Evolutionary conservation across 2,113 vertebrate genomes (phyloP).

Genomic region (Pao palembangensis): DNA sequence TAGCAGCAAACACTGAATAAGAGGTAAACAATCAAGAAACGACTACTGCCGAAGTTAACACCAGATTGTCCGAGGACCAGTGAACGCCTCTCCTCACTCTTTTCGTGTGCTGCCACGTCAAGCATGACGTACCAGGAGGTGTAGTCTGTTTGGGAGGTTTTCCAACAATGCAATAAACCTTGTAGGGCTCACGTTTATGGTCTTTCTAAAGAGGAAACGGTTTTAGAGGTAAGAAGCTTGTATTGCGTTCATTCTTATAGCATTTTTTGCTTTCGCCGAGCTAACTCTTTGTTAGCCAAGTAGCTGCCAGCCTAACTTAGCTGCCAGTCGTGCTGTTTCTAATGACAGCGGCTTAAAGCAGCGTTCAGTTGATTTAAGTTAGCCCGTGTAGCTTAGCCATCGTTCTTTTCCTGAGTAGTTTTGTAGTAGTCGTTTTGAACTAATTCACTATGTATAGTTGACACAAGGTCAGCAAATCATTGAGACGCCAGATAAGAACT

Average conservation of each 20-base stretch:
- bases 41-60: too few relatives aligned
- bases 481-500: too few relatives aligned
- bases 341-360: not conserved
- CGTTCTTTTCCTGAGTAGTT: too few relatives aligned
- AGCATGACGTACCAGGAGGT: conserved; percentile 55
- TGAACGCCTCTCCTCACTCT: conserved; percentile 28
- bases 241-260: not conserved
- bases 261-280: not conserved
- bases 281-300: not conserved
- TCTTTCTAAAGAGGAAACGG: not conserved
- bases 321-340: conserved; percentile 6
- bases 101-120: conserved; percentile 57
- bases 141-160: conserved; percentile 37
- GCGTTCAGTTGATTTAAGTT: not conserved
- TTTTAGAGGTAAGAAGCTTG: conserved; percentile 37
- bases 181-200: conserved; percentile 18
- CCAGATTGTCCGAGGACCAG: conserved; percentile 11
- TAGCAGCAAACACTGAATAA: too few relatives aligned
- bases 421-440: too few relatives aligned
- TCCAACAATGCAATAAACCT: not conserved
- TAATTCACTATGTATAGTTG: too few relatives aligned
- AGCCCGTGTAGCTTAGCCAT: not conserved
- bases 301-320: not conserved
- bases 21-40: too few relatives aligned
- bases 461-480: too few relatives aligned